Conservation (phyloP, 1,140 invertebrate species). For the Scylla paramamosain region DNA sequence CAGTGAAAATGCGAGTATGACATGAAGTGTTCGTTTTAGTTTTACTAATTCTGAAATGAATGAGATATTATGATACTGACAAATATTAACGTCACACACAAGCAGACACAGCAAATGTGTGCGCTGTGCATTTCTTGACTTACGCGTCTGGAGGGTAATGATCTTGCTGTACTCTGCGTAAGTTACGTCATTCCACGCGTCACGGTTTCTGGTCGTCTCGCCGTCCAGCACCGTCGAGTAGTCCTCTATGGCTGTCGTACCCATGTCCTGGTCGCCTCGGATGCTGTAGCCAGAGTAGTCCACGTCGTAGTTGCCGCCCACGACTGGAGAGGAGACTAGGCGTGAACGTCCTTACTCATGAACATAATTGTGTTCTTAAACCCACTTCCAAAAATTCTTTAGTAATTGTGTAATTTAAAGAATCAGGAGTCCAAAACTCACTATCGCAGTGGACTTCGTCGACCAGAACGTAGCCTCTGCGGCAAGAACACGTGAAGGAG, state of each 20-base stretch:
- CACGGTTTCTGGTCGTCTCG: neutral
- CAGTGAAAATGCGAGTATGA: too few relatives aligned
- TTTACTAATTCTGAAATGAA: too few relatives aligned
- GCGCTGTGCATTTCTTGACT: neutral
- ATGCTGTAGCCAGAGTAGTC: neutral
- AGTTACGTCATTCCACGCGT: neutral
- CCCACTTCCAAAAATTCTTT: too few relatives aligned
- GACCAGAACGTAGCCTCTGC: constrained; percentile 79
- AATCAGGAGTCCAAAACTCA: neutral
- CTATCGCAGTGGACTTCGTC: constrained; percentile 80
- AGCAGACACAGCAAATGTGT: too few relatives aligned
- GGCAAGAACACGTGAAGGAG: constrained; percentile 79
- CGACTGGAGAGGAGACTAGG: neutral
- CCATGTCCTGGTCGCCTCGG: neutral
- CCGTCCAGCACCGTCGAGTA: neutral
- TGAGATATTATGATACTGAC: too few relatives aligned
- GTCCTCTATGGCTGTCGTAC: neutral
- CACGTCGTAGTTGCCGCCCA: neutral
- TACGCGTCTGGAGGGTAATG: neutral
- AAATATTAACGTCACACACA: too few relatives aligned
- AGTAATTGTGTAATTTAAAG: too few relatives aligned
- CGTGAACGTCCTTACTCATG: too few relatives aligned
- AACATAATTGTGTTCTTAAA: too few relatives aligned
- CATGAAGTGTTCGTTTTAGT: too few relatives aligned
- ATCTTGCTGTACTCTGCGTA: constrained; percentile 14